Conservation (phyloP, 1,140 invertebrate species). For the Drosophila bocki region DNA sequence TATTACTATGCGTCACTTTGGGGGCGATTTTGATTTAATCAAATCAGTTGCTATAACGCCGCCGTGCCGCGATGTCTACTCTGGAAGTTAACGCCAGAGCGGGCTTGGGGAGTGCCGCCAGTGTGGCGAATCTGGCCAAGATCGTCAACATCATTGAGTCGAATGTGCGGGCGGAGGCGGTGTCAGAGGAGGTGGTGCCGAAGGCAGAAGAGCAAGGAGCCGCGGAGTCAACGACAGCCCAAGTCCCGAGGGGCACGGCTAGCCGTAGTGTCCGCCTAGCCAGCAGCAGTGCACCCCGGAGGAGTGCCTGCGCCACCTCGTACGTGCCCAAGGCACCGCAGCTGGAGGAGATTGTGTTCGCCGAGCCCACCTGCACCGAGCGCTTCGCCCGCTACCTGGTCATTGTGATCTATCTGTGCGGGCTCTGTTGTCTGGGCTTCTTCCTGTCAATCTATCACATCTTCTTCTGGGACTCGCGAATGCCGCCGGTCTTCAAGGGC, state of each 20-base stretch:
- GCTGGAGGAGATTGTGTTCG: conserved; percentile 71
- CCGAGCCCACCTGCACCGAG: conserved; percentile 75
- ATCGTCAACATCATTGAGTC: conserved; percentile 77
- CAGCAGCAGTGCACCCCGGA: conserved; percentile 66
- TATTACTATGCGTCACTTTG: conserved; percentile 9
- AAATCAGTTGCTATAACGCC: conserved; percentile 71
- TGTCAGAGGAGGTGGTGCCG: neutral
- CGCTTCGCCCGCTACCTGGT: conserved; percentile 75
- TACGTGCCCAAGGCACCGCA: conserved; percentile 71
- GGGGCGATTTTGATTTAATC: conserved; percentile 77
- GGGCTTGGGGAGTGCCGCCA: conserved; percentile 11
- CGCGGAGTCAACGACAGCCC: neutral
- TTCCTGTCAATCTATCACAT: conserved; percentile 78
- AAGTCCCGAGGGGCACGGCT: neutral
- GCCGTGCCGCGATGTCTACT: conserved; percentile 23
- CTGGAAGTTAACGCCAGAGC: neutral
- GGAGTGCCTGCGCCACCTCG: conserved; percentile 47
- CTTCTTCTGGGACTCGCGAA: conserved; percentile 83
- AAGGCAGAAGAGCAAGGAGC: neutral
- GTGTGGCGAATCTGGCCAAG: conserved; percentile 65
- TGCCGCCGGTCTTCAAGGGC: conserved; percentile 80
- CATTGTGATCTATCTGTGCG: conserved; percentile 76
- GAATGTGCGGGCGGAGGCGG: conserved; percentile 44
- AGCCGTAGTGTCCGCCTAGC: conserved; percentile 55
- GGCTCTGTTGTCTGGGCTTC: conserved; percentile 74